phyloP scores from a whole-genome alignment of 2,888 invertebrate species.

The Spisula subtruncata region DNA sequence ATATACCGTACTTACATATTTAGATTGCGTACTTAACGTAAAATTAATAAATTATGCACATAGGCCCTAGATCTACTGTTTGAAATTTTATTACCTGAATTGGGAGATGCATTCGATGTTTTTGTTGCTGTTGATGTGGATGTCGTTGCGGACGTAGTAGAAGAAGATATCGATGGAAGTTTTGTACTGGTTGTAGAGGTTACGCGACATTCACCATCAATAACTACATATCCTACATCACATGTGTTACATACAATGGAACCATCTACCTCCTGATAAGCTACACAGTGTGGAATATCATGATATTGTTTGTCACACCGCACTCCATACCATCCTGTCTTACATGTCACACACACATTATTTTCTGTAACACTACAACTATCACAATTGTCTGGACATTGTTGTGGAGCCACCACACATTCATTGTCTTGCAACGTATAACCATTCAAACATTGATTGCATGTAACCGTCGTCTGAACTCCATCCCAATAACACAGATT shows the following conservation, averaged over 20 bases:
- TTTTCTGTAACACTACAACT: background rate
- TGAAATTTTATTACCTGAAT: too few relatives aligned
- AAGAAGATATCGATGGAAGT: too few relatives aligned
- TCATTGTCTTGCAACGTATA: background rate
- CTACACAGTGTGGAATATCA: background rate
- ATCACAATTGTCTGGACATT: background rate
- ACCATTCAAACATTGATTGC: background rate
- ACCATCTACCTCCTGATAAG: background rate
- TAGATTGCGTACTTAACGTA: too few relatives aligned
- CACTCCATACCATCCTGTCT: background rate
- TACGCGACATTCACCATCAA: background rate
- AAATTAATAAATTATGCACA: too few relatives aligned
- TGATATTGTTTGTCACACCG: background rate
- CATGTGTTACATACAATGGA: background rate
- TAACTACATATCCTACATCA: background rate
- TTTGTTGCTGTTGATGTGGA: too few relatives aligned
- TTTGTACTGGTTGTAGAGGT: too few relatives aligned
- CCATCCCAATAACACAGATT: background rate
- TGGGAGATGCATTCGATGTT: too few relatives aligned
- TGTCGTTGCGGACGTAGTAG: too few relatives aligned
- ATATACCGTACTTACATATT: too few relatives aligned
- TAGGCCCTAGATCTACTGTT: too few relatives aligned
- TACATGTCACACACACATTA: background rate
- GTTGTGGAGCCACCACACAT: background rate
- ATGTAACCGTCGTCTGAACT: background rate